Percentiles rank a stretch among this genome's conserved stretches.
Evolutionary conservation across 2,113 vertebrate species (phyloP).

Genomic region (Sander vitreus): DNA sequence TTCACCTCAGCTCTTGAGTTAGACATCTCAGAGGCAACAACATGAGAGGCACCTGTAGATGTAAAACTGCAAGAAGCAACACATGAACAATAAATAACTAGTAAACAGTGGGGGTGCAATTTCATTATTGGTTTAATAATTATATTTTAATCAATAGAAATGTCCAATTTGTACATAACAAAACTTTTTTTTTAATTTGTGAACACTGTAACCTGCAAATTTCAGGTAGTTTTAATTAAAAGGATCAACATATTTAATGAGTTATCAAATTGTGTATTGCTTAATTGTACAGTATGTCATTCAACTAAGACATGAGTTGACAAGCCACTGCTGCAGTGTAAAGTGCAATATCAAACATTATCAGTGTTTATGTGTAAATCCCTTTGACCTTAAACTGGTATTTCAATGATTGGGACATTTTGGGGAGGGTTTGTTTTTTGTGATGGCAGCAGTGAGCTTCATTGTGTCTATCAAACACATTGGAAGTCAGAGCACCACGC

Average conservation of each 20-base stretch:
- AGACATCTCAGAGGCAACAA: constrained; percentile 21
- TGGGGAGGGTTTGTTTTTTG: not conserved
- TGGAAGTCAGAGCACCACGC: not conserved
- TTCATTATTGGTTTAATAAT: not conserved
- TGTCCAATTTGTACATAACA: not conserved
- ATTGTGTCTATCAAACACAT: not conserved
- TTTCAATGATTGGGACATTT: not conserved
- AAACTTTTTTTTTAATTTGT: too few relatives aligned
- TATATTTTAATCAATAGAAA: not conserved
- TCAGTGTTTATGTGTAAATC: not conserved
- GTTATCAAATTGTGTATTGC: not conserved
- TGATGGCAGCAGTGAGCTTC: not conserved
- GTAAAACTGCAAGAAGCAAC: not conserved
- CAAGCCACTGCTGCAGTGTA: not conserved
- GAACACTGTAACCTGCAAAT: not conserved
- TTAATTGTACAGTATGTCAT: not conserved
- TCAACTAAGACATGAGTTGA: too few relatives aligned
- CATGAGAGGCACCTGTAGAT: not conserved
- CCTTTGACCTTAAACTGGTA: not conserved
- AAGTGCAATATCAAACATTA: not conserved
- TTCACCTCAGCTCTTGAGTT: constrained; percentile 35
- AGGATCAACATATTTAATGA: not conserved
- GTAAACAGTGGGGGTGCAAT: not conserved
- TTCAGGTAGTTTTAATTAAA: not conserved
- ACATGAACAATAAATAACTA: not conserved